Base-by-base conservation (phyloP, 2,797 vertebrate genomes). In the Etheostoma perlongum region DNA sequence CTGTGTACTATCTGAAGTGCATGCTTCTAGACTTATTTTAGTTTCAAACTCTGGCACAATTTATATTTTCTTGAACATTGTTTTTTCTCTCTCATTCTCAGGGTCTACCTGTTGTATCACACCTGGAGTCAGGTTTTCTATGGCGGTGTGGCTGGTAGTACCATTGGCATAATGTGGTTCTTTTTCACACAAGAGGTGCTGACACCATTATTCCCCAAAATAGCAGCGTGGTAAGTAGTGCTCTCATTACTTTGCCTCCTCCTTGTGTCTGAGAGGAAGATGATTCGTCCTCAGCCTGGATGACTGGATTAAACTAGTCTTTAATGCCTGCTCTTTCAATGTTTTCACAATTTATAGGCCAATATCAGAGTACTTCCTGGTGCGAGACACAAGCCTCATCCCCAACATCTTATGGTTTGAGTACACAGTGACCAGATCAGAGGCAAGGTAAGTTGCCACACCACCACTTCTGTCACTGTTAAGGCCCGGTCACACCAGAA, bases 341-440 rank as follows among this genome's bases (percentile, higher is more conserved):
- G 53, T 62, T 65, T 75, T 63, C 5, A 33, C 44, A 36, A 52
- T 67, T 77, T 52, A 18, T 74, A 99, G 98, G 98, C 98, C 97
- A 57, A 91, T 99, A 89, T 97, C 98, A 42, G 98, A 99, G 94
- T 99, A 99, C 95, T 98, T 99, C 93, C 94, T 99, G 91, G 98
- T 99, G 89, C 95, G 98, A 89, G 98, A 99, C 90, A 99, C 98
- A 30, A 99, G 98, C 92, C 96, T 99, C 92, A 99, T 99, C 85
- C 98, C 98, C 67, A 99, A 99, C 71, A 99, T 99, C 84, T 93
- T 99, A 87, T 99, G 98, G 98, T 99, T 99, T 93, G 98, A 99
- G 87, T 99, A 99, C 86, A 99, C 98, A 62, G 98, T 99, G 75
- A 99, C 98, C 23, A 96, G 98, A 95, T 97, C 97, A 95, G 98